A percentile compares a stretch with the other conserved stretches of the same genome.
Conservation (phyloP, 92 coral and sea anemone species). For the Siderastrea radians region DNA sequence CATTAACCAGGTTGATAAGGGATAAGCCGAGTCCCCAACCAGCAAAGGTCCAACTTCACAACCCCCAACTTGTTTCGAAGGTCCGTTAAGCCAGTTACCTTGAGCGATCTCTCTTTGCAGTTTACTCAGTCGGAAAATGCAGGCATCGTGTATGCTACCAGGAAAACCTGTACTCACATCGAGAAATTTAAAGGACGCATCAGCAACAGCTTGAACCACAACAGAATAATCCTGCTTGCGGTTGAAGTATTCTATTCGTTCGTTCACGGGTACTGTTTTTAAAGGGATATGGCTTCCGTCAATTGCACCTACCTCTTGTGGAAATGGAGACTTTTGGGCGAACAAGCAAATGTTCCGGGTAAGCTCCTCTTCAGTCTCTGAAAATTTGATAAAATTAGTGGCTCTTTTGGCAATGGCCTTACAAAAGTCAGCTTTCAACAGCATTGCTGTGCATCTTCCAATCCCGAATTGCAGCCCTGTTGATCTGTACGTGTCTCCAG, state of each 20-base stretch:
- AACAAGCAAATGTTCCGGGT: too few relatives aligned
- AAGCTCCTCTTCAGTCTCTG: constrained; percentile 37
- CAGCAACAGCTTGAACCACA: constrained; percentile 54
- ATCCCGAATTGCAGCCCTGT: too few relatives aligned
- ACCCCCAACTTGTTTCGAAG: too few relatives aligned
- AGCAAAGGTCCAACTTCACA: constrained; percentile 50
- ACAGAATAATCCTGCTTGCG: constrained; percentile 49
- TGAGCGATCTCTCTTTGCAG: too few relatives aligned
- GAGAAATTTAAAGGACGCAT: constrained; percentile 55
- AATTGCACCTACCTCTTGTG: too few relatives aligned
- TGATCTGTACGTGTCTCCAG: too few relatives aligned
- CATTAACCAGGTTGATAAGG: constrained; percentile 50
- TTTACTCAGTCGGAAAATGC: constrained; percentile 54
- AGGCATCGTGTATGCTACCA: constrained; percentile 59
- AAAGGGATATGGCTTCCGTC: constrained; percentile 43
- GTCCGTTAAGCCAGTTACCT: too few relatives aligned
- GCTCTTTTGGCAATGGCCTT: too few relatives aligned
- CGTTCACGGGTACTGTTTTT: too few relatives aligned
- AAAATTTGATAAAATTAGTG: constrained; percentile 39
- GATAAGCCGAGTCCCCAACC: constrained; percentile 64
- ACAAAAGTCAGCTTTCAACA: too few relatives aligned
- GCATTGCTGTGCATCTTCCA: constrained; percentile 25
- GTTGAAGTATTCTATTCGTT: constrained; percentile 49
- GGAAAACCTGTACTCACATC: constrained; percentile 63
- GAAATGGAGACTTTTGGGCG: neutral